Conservation (phyloP, 37 sponge, comb jelly and placozoan species). For the Geodia barretti region DNA sequence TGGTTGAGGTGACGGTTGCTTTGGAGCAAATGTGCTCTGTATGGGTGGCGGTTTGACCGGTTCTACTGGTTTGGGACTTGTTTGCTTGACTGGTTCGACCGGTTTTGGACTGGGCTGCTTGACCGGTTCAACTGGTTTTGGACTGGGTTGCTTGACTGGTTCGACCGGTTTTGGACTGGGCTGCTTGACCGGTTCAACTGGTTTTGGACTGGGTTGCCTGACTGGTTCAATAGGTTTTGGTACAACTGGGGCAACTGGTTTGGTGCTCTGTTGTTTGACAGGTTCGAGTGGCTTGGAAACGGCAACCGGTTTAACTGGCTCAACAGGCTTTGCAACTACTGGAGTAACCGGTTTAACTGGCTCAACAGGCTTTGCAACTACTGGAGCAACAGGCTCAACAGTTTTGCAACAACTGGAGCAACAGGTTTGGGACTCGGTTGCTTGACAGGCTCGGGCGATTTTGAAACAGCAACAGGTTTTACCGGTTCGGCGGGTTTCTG, state of each 20-base stretch:
- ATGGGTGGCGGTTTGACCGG: background rate
- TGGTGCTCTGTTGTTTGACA: background rate
- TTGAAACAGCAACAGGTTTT: background rate
- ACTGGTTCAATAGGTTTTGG: background rate
- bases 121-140: background rate
- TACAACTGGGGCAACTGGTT: background rate
- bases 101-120: background rate
- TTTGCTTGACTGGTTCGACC: background rate
- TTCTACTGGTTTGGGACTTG: background rate
- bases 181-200: background rate
- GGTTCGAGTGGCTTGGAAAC: too few species aligned
- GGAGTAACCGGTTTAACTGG: background rate
- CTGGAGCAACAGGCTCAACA: conserved; percentile 1
- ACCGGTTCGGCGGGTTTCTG: background rate
- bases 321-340: background rate
- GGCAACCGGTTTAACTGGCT: background rate
- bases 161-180: background rate
- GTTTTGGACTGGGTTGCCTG: background rate
- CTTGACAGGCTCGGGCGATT: background rate
- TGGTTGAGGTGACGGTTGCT: background rate
- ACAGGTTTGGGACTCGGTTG: background rate
- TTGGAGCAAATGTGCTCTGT: too few species aligned
- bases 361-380: background rate
- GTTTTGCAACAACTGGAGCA: background rate
- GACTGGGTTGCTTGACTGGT: background rate